Base-by-base conservation (phyloP, 2,888 invertebrate species). In the Malacosoma neustria region DNA sequence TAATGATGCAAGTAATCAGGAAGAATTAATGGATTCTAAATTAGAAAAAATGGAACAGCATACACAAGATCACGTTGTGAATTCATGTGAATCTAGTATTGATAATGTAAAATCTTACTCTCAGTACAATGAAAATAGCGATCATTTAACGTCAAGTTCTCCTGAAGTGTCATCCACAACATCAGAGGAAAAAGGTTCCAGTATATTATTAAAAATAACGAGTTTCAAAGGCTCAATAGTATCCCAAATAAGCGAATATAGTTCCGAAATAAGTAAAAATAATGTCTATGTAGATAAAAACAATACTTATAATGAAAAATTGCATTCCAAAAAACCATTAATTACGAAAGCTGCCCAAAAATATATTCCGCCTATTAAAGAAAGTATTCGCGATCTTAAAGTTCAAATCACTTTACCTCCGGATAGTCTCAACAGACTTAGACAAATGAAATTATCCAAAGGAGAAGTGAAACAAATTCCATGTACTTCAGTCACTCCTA, bases 311-410 rank as follows among this genome's bases (percentile, higher is more conserved):
- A 66, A 64, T 15, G 67, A 71, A 38, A 74, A 76, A 54, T 51
- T 54, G 36, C 60, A 56, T 45, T 53, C 61, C 30, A 57, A 60
- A 46, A 58, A 77, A 41, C 80, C 77, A 14, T 61, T 87, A 41
- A 60, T 86, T 34, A 87, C 86, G 29, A 87, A 87, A 62, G 87
- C 72, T 36, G 87, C 87, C 37, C 80, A 85, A 62, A 87, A 87
- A 65, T 87, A 87, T 53, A 86, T 87, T 56, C 86, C 87, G 36
- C 86, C 87, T 3, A 46, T 80, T 43, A 75, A 70, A 59, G 76
- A 77, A 51, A 58, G 69, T 13, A 62, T 74, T 36, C 58, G 60
- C 33, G 75, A 85, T 51, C 63, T 87, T 29, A 87, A 82, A 68
- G 71, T 85, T 30, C 74, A 85, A 61, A 63, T 87, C 14, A 61